Evolutionary conservation across 2,113 vertebrate genomes (phyloP), one percentile per base, ranked within the genome.

Genomic region (Ophiodon elongatus): DNA sequence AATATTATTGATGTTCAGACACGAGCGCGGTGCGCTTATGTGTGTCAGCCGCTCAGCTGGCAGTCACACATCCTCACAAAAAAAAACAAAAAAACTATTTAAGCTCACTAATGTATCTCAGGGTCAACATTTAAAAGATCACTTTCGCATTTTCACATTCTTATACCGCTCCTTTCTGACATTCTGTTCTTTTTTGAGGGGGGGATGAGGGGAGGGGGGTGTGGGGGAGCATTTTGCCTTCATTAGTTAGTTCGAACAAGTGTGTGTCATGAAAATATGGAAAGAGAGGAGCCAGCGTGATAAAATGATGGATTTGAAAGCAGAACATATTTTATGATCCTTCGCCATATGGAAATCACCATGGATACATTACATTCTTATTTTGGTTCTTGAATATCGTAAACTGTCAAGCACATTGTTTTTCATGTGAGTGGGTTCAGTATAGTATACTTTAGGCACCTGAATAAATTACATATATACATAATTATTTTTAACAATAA

Each of bases 1-100:
- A 85, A 87, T 67, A 82, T 82, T 80, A 92, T 90, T 89, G 85
- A 94, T 41, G 27, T 56, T 76, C 67, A 87, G 85, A 91, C 80
- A 76, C 45, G 54, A 66, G 77, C 57, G 67, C 37, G 35, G 54
- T 69, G 59, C 73, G 69, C 67, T 68, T 73, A 66, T 85, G 84
- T 91, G 80, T 69, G 84, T 85, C 73, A 84, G 78, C 73, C 35
- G 29, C 65, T 62, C 81, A 63, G 82, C 76, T 47, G 66, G 77
- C 71, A 77, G 75, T 29, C 76, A 43, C 70, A 37, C 71, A 71
- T 19, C 17, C 50, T 33, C 72, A 54, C 31, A 56, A 17, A 76
- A 71, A 54, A 41, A 65, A 3, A 45, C 59, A 23, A 57, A 76
- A 54, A 54, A 59, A 74, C 56, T 35, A 39, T 81, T 54, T 57